Percentiles rank a stretch among this genome's conserved stretches.
These are phyloP conservation scores for Agraylea sexmaculata DNA, from an alignment of 1,140 invertebrate species.

Conservation along the genomic window DNA sequence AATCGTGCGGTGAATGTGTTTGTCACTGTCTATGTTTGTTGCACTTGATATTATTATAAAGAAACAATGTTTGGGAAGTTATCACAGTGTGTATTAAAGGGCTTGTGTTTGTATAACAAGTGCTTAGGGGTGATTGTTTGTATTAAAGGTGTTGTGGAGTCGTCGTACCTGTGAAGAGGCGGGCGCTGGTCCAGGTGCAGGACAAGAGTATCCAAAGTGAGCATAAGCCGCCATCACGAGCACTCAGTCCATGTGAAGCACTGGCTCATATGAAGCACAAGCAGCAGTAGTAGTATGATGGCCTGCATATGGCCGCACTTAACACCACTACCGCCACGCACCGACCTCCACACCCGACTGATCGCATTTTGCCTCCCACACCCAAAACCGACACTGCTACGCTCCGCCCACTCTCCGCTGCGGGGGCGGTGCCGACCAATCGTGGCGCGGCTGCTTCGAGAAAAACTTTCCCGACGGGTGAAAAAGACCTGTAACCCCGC, in stretches of 20 bases:
- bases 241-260: constrained; percentile 5
- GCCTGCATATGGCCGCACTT: not conserved
- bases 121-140: not conserved
- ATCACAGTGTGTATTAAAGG: constrained; percentile 1
- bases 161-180: constrained; percentile 56
- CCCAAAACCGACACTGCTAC: constrained; percentile 2
- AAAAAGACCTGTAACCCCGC: not conserved
- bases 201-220: constrained; percentile 64
- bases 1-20: constrained; percentile 4
- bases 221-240: constrained; percentile 57
- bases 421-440: constrained; percentile 13
- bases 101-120: not conserved
- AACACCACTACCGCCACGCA: constrained; percentile 1
- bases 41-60: not conserved
- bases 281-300: constrained; percentile 1
- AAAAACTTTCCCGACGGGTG: constrained; percentile 12
- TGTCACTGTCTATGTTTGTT: not conserved
- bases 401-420: constrained; percentile 5
- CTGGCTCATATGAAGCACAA: no score
- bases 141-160: not conserved
- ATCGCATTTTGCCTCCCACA: constrained; percentile 1
- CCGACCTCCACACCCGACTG: not conserved
- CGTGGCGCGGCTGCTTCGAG: constrained; percentile 2
- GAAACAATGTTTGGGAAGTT: constrained; percentile 1
- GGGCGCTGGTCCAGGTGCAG: no score